phyloP scores from a whole-genome alignment of 2,888 invertebrate genomes.

The Dryococelus australis region DNA sequence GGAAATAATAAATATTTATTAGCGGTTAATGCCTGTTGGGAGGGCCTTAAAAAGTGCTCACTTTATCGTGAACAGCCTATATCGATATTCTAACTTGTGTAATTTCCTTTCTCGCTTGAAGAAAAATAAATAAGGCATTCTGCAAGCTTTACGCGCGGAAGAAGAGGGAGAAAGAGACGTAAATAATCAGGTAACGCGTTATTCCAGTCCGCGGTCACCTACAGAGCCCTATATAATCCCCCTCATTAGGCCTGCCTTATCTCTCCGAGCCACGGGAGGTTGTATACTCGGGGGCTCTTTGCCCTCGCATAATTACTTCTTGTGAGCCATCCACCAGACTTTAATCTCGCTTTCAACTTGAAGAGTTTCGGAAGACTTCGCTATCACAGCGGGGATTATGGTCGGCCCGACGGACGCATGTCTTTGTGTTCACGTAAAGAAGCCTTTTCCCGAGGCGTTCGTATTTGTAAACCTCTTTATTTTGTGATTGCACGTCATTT shows the following conservation, averaged over 20 bases:
- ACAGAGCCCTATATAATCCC: neutral
- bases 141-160: neutral
- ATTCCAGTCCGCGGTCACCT: neutral
- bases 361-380: neutral
- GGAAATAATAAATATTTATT: no score
- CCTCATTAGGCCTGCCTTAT: neutral
- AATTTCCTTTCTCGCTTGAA: no score
- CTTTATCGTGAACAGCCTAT: no score
- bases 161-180: neutral
- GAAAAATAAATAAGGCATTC: no score
- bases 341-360: neutral
- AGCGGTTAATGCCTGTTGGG: no score
- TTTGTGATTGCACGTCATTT: no score
- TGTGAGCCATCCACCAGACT: neutral
- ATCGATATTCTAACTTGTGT: no score
- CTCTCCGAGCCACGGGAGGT: neutral
- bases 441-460: neutral
- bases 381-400: neutral
- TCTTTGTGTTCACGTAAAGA: neutral
- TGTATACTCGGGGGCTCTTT: neutral
- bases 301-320: conserved; percentile 8
- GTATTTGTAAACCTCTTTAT: neutral
- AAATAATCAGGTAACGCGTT: neutral
- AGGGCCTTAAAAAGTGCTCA: no score
- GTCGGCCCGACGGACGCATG: neutral